Base-by-base conservation (phyloP, 2,113 vertebrate genomes). In the Protomyctophum bolini region DNA sequence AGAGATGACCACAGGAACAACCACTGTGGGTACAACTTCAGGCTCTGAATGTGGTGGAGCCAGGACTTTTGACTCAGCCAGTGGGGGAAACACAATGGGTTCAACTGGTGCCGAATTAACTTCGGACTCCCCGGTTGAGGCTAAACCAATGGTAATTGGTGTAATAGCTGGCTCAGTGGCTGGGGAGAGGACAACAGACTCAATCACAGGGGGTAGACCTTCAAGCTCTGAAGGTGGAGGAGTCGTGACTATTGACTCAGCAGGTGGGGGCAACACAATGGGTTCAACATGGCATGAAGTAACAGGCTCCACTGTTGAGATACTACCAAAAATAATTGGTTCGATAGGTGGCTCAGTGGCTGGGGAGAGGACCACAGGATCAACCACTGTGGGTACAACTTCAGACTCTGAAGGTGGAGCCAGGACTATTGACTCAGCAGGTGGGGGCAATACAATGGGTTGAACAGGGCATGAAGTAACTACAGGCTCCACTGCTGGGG, bases 11-110 rank as follows among this genome's bases (percentile, higher is more conserved):
- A 58, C 21, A 14, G n/a, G 56, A 3, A 3, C 33, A 41, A 41
- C 5, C 33, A 41, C 33, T 41, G 33, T 3, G 33, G 1, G 33
- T 41, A 41, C 3, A 41, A 45, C 8, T 12, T 61, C 59, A 6
- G 73, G 72, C 66, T 81, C 66, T 58, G 65, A n/a, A 41, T 21
- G 21, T 58, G 62, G n/a, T 63, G 57, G 14, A 57, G 68, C 50
- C 15, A 45, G 48, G 59, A 51, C 33, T 50, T 65, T 14, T 10
- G 66, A 12, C 12, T 83, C 74, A 6, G 66, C 64, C 66, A 69
- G 55, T 58, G 67, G 64, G 66, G 68, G 51, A 0, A 50, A 56
- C 4, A 73, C 8, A 52, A 55, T 7, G 9, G 67, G 33, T 5
- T 71, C 1, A 0, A 6, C 2, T 15, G 33, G 10, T 56, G n/a